These are phyloP conservation scores for Oreochromis spilurus DNA, from an alignment of 2,113 vertebrate species.

Conservation along the genomic window DNA sequence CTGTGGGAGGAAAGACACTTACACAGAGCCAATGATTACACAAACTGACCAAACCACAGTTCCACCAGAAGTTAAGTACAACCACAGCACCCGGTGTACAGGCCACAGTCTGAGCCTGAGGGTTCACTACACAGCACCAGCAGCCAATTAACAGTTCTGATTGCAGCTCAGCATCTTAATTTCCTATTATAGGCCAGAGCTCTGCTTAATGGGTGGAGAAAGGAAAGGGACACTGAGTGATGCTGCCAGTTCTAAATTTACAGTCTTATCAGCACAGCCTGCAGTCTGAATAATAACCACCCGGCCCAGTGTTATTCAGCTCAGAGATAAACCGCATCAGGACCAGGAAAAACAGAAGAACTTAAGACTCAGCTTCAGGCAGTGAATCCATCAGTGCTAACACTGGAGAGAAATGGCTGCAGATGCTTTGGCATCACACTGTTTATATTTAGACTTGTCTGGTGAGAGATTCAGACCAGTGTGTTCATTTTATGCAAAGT, in stretches of 20 bases:
- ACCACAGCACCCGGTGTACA: neutral
- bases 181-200: neutral
- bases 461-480: neutral
- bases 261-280: slow-evolving; percentile 20
- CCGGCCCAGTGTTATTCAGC: neutral
- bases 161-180: slow-evolving; percentile 1
- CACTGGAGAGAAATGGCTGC: slow-evolving; percentile 2
- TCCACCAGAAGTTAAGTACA: neutral
- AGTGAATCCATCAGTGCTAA: neutral
- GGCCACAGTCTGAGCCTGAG: neutral
- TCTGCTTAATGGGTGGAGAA: neutral
- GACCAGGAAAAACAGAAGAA: neutral
- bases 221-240: neutral
- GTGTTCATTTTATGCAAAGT: neutral
- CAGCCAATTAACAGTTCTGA: slow-evolving; percentile 2
- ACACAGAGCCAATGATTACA: neutral
- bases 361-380: neutral
- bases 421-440: neutral
- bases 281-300: slow-evolving; percentile 26
- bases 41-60: neutral
- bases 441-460: slow-evolving; percentile 5
- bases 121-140: neutral
- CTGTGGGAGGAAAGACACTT: neutral
- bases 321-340: slow-evolving; percentile 2
- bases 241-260: neutral